Evolutionary conservation across 2,113 vertebrate genomes (phyloP).

Genomic region (Etheostoma cragini): DNA sequence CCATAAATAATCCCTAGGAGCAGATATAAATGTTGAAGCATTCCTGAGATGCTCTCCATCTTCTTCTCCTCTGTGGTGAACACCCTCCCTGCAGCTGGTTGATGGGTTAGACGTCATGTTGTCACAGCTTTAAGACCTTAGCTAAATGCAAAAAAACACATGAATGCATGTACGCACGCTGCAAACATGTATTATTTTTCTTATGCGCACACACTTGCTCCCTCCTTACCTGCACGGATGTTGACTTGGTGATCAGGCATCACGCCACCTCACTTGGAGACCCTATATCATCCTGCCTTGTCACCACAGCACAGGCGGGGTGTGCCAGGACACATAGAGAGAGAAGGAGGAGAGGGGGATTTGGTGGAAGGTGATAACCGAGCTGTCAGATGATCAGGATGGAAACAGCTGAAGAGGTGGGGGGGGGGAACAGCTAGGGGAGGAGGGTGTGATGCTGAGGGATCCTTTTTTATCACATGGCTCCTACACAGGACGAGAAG

Average conservation of each 20-base stretch:
- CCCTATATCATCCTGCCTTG: conserved; percentile 61
- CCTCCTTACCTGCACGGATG: conserved; percentile 24
- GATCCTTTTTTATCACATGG: conserved; percentile 56
- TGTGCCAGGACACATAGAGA: conserved; percentile 2
- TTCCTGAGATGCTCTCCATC: conserved; percentile 53
- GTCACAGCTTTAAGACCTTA: conserved; percentile 29
- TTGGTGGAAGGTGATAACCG: conserved; percentile 44
- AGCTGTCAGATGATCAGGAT: conserved; percentile 40
- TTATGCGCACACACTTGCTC: neutral
- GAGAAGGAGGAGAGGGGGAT: neutral
- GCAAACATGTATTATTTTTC: neutral
- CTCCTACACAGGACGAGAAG: conserved; percentile 20
- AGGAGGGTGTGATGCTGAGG: conserved; percentile 24
- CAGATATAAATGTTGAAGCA: conserved; percentile 54
- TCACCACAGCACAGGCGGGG: conserved; percentile 29
- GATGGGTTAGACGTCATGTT: conserved; percentile 48
- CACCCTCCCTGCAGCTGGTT: conserved; percentile 42
- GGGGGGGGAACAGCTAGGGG: conserved; percentile 7
- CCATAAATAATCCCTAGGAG: conserved; percentile 75
- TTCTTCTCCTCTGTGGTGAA: conserved; percentile 49
- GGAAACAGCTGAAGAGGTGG: conserved; percentile 35
- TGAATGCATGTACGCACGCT: neutral
- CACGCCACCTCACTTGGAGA: conserved; percentile 34
- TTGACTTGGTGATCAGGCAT: conserved; percentile 28
- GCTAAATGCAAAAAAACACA: conserved; percentile 41